These are phyloP conservation scores for Pelvicachromis taeniatus DNA, from an alignment of 2,113 vertebrate genomes.

Conservation along the genomic window DNA sequence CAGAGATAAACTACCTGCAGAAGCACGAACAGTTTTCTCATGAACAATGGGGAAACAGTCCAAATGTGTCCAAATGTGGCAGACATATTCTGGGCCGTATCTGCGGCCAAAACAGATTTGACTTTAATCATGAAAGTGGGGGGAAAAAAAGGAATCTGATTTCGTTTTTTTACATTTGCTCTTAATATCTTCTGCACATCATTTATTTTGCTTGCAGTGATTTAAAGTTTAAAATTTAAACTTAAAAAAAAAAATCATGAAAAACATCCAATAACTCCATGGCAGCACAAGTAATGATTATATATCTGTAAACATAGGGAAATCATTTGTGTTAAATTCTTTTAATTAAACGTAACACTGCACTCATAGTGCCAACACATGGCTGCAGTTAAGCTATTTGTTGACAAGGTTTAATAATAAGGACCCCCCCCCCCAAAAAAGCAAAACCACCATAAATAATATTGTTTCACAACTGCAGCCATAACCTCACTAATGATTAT, in stretches of 20 bases:
- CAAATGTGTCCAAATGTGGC: background rate
- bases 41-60: background rate
- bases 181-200: background rate
- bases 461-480: background rate
- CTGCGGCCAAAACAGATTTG: background rate
- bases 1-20: background rate
- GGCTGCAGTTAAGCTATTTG: background rate
- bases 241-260: background rate
- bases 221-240: background rate
- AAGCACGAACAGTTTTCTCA: background rate
- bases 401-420: background rate
- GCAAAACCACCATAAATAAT: background rate
- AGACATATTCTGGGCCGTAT: background rate
- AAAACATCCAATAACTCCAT: background rate
- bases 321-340: background rate
- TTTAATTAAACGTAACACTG: background rate
- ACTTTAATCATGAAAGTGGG: background rate
- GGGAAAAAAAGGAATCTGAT: background rate
- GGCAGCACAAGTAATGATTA: background rate
- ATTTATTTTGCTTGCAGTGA: background rate
- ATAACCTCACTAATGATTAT: background rate
- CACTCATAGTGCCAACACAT: background rate
- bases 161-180: background rate
- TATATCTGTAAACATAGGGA: accelerated
- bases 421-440: background rate